A percentile compares a stretch with the other conserved stretches of the same genome.
phyloP scores from a whole-genome alignment of 2,888 invertebrate species.

The Panopea generosa region DNA sequence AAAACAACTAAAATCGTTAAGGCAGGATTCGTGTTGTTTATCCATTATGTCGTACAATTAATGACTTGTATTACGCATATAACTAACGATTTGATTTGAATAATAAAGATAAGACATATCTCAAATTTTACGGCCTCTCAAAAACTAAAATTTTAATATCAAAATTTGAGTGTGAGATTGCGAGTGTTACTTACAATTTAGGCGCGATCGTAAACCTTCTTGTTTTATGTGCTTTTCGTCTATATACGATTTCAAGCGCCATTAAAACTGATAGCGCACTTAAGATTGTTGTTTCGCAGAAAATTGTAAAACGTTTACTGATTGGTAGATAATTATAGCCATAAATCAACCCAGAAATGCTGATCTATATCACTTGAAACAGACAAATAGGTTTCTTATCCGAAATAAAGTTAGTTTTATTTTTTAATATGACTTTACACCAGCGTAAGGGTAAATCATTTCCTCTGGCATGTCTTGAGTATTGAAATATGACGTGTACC shows the following conservation, averaged over 20 bases:
- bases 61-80: too few species aligned
- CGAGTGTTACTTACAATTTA: conserved; percentile 33
- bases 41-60: too few species aligned
- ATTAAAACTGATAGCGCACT: conserved; percentile 41
- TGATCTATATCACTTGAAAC: conserved; percentile 52
- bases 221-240: conserved; percentile 50
- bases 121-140: conserved; percentile 14
- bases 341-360: conserved; percentile 47
- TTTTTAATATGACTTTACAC: background rate
- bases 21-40: too few species aligned
- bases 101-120: conserved; percentile 26
- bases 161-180: conserved; percentile 37
- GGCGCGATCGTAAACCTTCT: conserved; percentile 36
- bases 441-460: background rate
- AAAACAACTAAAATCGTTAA: too few species aligned
- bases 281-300: conserved; percentile 44
- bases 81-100: conserved; percentile 2
- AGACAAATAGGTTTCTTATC: conserved; percentile 57
- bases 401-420: background rate
- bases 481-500: too few species aligned
- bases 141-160: conserved; percentile 13
- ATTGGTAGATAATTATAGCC: conserved; percentile 50
- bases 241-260: conserved; percentile 39
- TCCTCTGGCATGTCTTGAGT: too few species aligned
- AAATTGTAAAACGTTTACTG: conserved; percentile 47